These are phyloP conservation scores for Temnothorax ravouxi DNA, from an alignment of 2,888 invertebrate species.

Conservation along the genomic window DNA sequence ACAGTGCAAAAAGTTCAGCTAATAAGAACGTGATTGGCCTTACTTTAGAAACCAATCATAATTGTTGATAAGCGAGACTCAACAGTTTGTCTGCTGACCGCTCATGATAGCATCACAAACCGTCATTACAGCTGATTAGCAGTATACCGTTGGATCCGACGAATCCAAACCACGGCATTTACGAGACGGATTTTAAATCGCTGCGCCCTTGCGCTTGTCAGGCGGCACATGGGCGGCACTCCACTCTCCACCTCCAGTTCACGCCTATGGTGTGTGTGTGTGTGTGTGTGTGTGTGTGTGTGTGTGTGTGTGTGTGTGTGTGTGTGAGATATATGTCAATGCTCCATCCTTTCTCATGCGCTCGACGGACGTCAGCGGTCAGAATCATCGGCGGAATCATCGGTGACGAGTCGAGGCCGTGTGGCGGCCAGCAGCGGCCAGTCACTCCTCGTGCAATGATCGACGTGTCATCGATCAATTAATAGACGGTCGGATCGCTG, in stretches of 20 bases:
- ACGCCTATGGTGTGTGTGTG: background rate
- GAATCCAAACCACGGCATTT: background rate
- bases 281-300: background rate
- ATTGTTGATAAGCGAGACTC: too few relatives aligned
- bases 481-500: slow-evolving; percentile 32
- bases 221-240: background rate
- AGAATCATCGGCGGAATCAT: slow-evolving; percentile 1
- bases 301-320: background rate
- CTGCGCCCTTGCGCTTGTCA: background rate
- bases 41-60: too few relatives aligned
- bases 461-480: slow-evolving; percentile 18
- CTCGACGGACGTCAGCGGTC: slow-evolving; percentile 32
- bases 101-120: too few relatives aligned
- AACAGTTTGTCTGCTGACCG: too few relatives aligned
- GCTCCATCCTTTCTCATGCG: background rate
- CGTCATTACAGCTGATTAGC: background rate
- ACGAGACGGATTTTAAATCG: background rate
- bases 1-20: too few relatives aligned
- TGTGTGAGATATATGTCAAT: background rate
- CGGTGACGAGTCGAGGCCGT: background rate
- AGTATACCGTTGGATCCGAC: background rate
- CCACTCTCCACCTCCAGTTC: background rate
- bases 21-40: too few relatives aligned
- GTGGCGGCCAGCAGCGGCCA: background rate
- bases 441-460: slow-evolving; percentile 39